Base-by-base conservation (phyloP, 2,113 vertebrate genomes). In the Dipodomys spectabilis region DNA sequence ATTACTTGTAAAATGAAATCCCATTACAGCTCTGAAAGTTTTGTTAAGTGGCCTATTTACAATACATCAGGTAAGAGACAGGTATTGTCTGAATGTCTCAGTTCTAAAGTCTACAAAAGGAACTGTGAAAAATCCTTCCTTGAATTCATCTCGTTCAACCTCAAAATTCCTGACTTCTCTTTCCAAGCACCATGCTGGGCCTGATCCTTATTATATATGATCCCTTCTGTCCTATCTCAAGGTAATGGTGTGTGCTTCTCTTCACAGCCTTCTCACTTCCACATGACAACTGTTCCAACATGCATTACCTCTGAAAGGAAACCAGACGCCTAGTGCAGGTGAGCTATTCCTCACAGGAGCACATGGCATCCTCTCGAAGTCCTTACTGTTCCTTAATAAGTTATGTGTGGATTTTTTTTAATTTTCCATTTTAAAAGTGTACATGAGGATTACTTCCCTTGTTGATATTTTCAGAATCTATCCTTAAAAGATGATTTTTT, bases 1-100 rank as follows among this genome's bases (percentile, higher is more conserved):
- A 95, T 71, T 28, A 23, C 44, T 94, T 83, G 90, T 95, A 93
- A 74, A 92, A 90, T 89, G 92, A 92, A 91, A 84, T 92, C 67
- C 68, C 78, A 87, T 12, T 64, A 64, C 4, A 79, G 85, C 96
- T 96, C 22, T 89, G 82, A 93, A 95, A 95, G 80, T 64, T 95
- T 75, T 91, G 77, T 73, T 84, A 84, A 64, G 79, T 96, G 79
- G 80, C 72, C 62, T 90, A 49, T 82, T 57, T 90, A 92, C 71
- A 91, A 78, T 73, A 95, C 94, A 85, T 85, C 88, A 86, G 68
- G 28, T 57, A 82, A 86, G 25, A 93, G 49, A 82, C 65, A 64
- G 13, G 80, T 1, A 93, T 10, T 93, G 71, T 93, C 75, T 89
- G 49, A 89, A 95, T 22, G 44, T 90, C 64, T 86, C n/a, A 80